These are phyloP conservation scores for Coccyzus lansbergi DNA, from an alignment of 2,797 vertebrate genomes.

Conservation along the genomic window DNA sequence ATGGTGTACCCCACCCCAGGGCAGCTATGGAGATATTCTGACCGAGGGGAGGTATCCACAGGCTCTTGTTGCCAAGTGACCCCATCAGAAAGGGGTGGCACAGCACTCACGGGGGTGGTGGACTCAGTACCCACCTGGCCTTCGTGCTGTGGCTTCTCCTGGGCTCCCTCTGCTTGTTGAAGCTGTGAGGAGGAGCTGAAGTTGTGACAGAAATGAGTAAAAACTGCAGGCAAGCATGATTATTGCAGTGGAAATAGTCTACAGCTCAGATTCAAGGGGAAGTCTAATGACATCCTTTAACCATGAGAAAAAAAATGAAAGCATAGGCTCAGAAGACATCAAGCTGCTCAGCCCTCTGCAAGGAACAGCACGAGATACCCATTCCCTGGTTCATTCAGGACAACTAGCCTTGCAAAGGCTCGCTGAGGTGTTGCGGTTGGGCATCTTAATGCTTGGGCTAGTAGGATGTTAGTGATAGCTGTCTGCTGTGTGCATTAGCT, in stretches of 20 bases:
- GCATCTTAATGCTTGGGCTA: neutral
- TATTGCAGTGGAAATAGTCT: neutral
- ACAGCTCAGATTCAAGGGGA: neutral
- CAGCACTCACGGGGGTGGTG: neutral
- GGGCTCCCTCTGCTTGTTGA: neutral
- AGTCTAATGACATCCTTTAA: neutral
- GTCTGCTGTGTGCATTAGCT: neutral
- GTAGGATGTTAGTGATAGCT: neutral
- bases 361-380: neutral
- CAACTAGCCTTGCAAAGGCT: neutral
- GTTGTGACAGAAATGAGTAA: neutral
- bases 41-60: accelerated
- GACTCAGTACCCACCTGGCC: neutral
- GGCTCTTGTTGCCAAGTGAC: accelerated
- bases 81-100: neutral
- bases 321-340: neutral
- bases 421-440: neutral
- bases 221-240: accelerated
- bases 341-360: neutral
- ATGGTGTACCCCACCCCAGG: accelerated
- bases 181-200: neutral
- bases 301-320: neutral
- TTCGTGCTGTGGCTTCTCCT: neutral
- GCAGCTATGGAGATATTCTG: neutral
- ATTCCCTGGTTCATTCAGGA: neutral